Evolutionary conservation across 2,113 vertebrate species (phyloP).

Genomic region (Oreochromis niloticus): DNA sequence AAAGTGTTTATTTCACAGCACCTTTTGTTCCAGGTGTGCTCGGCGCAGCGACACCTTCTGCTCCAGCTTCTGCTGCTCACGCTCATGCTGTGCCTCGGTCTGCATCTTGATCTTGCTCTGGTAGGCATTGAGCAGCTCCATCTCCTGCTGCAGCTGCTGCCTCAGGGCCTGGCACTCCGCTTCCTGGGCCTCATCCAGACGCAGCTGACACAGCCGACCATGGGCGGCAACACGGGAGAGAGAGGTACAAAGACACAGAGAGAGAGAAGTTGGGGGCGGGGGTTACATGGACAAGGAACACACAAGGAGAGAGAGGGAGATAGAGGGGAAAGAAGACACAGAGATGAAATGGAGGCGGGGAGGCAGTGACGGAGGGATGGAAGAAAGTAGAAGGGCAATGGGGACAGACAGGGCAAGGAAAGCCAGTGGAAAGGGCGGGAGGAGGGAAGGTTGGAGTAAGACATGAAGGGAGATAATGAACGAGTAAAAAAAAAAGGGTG

Average conservation of each 20-base stretch:
- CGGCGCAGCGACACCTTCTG: conserved; percentile 96
- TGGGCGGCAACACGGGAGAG: background rate
- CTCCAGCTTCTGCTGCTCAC: conserved; percentile 96
- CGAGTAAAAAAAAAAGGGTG: background rate
- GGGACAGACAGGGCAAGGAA: background rate
- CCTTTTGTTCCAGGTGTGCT: conserved; percentile 97
- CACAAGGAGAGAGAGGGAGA: background rate
- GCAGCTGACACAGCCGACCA: conserved; percentile 76
- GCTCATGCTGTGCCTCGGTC: conserved; percentile 96
- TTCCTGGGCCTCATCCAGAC: conserved; percentile 98
- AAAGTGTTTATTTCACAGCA: conserved; percentile 28
- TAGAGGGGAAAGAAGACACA: background rate
- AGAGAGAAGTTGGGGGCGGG: background rate
- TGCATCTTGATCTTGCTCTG: conserved; percentile 99
- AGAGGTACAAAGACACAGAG: background rate
- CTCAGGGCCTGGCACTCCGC: conserved; percentile 97
- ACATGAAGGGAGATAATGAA: background rate
- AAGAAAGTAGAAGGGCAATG: background rate
- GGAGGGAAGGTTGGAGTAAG: background rate
- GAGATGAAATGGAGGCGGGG: background rate
- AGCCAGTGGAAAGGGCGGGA: background rate
- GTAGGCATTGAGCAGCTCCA: conserved; percentile 98
- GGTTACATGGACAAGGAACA: background rate
- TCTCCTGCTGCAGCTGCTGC: conserved; percentile 98
- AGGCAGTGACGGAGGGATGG: background rate